A percentile compares a stretch with the other conserved stretches of the same genome.
These are phyloP conservation scores for Hydra vulgaris DNA, from an alignment of 30 jellyfish, hydroid and myxozoan genomes.

Conservation along the genomic window DNA sequence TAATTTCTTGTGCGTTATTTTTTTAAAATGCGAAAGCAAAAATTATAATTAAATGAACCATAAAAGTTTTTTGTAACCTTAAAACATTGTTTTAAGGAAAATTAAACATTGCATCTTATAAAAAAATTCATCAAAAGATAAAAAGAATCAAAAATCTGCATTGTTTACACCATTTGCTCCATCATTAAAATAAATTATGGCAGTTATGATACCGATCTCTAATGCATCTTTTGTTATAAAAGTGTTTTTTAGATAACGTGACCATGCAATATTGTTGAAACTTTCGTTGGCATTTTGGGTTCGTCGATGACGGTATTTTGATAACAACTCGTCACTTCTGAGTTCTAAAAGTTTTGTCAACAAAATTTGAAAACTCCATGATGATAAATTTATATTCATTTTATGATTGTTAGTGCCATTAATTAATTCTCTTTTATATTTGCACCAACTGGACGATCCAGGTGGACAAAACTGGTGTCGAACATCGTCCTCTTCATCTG, in stretches of 20 bases:
- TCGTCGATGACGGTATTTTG: slow-evolving; percentile 15
- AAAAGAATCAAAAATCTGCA: no score
- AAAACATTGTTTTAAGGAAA: no score
- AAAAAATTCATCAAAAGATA: no score
- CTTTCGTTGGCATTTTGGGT: slow-evolving; percentile 28
- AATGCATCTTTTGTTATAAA: background rate
- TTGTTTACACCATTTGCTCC: background rate
- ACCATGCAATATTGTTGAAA: background rate
- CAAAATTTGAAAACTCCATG: slow-evolving; percentile 1
- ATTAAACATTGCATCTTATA: no score
- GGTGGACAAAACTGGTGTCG: slow-evolving; percentile 6
- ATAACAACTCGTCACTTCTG: background rate
- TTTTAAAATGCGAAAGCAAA: no score
- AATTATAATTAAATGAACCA: no score
- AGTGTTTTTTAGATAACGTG: slow-evolving; percentile 7
- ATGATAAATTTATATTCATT: background rate
- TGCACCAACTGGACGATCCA: slow-evolving; percentile 13
- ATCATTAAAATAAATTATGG: background rate
- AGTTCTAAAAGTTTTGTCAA: slow-evolving; percentile 7
- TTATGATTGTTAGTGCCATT: slow-evolving; percentile 1
- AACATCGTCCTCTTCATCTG: background rate
- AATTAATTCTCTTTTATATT: background rate
- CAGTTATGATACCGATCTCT: background rate
- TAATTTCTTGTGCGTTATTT: no score
- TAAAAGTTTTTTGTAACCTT: no score